These are phyloP conservation scores for Wiebesia pumilae DNA, from an alignment of 1,140 invertebrate species.

Conservation along the genomic window DNA sequence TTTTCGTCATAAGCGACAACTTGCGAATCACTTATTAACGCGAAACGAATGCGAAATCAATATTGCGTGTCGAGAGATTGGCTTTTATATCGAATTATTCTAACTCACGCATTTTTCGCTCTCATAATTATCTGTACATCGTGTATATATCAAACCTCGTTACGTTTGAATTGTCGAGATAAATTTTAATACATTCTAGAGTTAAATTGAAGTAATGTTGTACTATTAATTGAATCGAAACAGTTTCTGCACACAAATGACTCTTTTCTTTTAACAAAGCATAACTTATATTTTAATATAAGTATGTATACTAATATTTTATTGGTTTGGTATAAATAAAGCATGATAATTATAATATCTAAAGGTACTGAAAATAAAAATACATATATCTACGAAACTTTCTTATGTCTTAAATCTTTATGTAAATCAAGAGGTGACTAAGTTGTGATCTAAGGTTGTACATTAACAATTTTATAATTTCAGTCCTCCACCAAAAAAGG, in stretches of 20 bases:
- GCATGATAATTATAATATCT: neutral
- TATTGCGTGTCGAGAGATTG: neutral
- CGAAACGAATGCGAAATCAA: neutral
- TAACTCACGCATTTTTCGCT: too few relatives aligned
- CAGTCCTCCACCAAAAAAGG: constrained; percentile 76
- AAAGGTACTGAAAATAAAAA: neutral
- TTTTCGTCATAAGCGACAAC: neutral
- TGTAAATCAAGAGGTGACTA: neutral
- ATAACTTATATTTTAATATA: neutral
- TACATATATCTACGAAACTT: neutral
- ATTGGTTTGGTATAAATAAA: neutral
- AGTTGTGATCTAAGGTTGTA: neutral
- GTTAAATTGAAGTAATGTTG: too few relatives aligned
- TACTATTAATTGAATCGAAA: too few relatives aligned
- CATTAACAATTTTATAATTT: constrained; percentile 56
- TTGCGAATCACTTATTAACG: too few relatives aligned
- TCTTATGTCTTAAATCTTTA: neutral
- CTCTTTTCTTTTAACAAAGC: neutral
- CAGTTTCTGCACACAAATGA: neutral
- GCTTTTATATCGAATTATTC: neutral
- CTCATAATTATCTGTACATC: too few relatives aligned
- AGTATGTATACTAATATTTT: neutral
- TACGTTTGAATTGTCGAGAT: too few relatives aligned
- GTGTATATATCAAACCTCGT: too few relatives aligned
- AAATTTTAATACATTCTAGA: too few relatives aligned